These are phyloP conservation scores for Aporophyla nigra DNA, from an alignment of 2,888 invertebrate species.

Conservation along the genomic window DNA sequence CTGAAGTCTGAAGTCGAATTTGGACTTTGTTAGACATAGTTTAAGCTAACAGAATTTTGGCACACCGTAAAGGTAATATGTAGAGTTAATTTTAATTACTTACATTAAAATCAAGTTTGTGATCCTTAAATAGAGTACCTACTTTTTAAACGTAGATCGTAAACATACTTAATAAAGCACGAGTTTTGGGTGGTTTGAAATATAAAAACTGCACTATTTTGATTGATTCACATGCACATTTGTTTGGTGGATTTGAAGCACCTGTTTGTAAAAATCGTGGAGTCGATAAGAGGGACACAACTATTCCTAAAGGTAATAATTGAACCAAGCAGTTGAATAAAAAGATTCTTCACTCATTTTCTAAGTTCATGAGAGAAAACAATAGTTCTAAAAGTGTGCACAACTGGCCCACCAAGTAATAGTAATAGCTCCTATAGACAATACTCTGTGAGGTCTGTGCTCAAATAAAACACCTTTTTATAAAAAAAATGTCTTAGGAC, in stretches of 20 bases:
- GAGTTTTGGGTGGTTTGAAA: conserved; percentile 25
- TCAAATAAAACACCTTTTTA: neutral
- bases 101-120: neutral
- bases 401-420: neutral
- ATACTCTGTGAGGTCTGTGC: neutral
- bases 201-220: conserved; percentile 37
- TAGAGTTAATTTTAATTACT: neutral
- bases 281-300: neutral
- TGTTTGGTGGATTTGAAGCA: conserved; percentile 41
- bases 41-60: conserved; percentile 27
- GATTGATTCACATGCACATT: conserved; percentile 41
- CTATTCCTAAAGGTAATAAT: neutral
- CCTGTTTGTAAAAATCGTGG: conserved; percentile 2
- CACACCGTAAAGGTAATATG: conserved; percentile 27
- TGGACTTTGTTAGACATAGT: too few relatives aligned
- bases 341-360: neutral
- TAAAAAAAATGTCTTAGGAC: neutral
- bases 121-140: conserved; percentile 3
- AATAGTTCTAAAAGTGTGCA: neutral
- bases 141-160: neutral
- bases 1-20: neutral
- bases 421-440: neutral
- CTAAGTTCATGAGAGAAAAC: neutral
- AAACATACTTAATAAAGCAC: conserved; percentile 21
- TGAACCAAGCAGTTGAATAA: neutral